These are phyloP conservation scores for Nineta flava DNA, from an alignment of 2,888 invertebrate genomes.

Conservation along the genomic window DNA sequence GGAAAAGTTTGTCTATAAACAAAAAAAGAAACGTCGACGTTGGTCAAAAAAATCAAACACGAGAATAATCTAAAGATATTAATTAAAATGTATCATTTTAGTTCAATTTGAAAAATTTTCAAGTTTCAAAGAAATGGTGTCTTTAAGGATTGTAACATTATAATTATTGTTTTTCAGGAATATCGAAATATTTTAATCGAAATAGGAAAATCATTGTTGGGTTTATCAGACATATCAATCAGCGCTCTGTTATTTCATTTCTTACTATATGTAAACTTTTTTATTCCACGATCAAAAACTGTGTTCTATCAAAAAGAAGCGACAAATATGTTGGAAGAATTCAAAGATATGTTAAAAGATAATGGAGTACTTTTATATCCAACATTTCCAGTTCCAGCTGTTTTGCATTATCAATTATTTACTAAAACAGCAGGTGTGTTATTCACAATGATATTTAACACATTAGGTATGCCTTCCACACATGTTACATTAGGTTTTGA, in stretches of 20 bases:
- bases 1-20: too few relatives aligned
- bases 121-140: too few relatives aligned
- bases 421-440: constrained; percentile 39
- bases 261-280: constrained; percentile 26
- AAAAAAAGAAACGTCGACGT: too few relatives aligned
- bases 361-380: constrained; percentile 62
- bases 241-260: constrained; percentile 32
- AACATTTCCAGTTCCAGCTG: constrained; percentile 44
- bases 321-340: constrained; percentile 12
- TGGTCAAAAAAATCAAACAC: too few relatives aligned
- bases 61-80: too few relatives aligned
- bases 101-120: too few relatives aligned
- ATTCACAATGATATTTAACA: constrained; percentile 52
- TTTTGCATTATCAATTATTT: constrained; percentile 45
- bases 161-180: constrained; percentile 20
- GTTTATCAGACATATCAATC: constrained; percentile 29
- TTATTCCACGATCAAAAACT: constrained; percentile 24
- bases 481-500: constrained; percentile 54
- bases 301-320: neutral
- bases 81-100: too few relatives aligned
- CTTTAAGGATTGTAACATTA: too few relatives aligned
- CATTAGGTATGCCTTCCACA: constrained; percentile 59
- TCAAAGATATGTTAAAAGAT: constrained; percentile 40
- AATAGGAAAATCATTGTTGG: constrained; percentile 12
- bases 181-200: constrained; percentile 18